A percentile compares a stretch with the other conserved stretches of the same genome.
These are phyloP conservation scores for Sepioteuthis lessoniana DNA, from an alignment of 2,888 invertebrate species.

Conservation along the genomic window DNA sequence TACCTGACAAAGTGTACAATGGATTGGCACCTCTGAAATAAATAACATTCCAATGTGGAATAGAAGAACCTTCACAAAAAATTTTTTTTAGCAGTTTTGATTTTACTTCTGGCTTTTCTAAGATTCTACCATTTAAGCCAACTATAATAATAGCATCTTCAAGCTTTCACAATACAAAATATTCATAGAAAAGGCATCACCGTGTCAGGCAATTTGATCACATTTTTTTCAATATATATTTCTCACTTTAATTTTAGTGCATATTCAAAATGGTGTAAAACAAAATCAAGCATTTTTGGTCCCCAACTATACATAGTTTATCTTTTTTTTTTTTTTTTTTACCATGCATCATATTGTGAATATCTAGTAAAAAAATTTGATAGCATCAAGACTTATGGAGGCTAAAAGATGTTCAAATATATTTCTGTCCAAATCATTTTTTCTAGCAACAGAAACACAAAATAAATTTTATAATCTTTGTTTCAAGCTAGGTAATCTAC, in stretches of 20 bases:
- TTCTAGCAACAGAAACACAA: too few species aligned
- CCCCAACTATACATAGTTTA: background rate
- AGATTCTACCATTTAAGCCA: background rate
- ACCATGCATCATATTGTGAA: background rate
- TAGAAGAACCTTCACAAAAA: background rate
- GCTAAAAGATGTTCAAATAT: too few species aligned
- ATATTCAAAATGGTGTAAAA: background rate
- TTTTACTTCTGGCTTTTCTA: background rate
- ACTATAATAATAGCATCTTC: background rate
- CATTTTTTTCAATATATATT: background rate
- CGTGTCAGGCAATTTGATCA: background rate
- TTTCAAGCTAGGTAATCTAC: too few species aligned
- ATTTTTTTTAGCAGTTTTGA: background rate
- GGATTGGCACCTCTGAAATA: background rate
- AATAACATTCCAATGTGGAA: background rate
- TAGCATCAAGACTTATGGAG: too few species aligned
- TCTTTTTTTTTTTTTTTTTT: background rate
- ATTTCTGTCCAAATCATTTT: too few species aligned
- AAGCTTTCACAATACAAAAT: background rate
- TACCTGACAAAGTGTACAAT: background rate
- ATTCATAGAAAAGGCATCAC: background rate
- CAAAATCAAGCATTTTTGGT: background rate
- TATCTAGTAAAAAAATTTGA: background rate
- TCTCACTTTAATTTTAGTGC: background rate
- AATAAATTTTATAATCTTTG: too few species aligned